Evolutionary conservation across 2,797 vertebrate species (phyloP).

Genomic region (Spinus pinus): DNA sequence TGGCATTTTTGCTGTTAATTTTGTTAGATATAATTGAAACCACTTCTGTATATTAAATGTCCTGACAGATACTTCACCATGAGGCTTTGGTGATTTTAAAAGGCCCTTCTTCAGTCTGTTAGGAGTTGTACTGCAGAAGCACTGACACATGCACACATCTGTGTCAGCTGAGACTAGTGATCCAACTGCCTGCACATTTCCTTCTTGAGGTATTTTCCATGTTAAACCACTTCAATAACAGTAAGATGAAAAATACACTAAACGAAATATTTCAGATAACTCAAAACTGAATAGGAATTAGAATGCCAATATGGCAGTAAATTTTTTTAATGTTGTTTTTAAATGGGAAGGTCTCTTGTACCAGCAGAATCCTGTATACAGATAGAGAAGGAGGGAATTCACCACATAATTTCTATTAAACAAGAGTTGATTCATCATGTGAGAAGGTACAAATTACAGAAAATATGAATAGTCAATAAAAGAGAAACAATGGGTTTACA

Average conservation of each 20-base stretch:
- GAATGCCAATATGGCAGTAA: slow-evolving; percentile 74
- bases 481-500: background rate
- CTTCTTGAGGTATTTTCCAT: slow-evolving; percentile 33
- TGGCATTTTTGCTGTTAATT: slow-evolving; percentile 55
- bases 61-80: slow-evolving; percentile 62
- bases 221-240: slow-evolving; percentile 47
- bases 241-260: background rate
- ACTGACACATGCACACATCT: slow-evolving; percentile 21
- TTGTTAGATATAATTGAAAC: slow-evolving; percentile 63
- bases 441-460: background rate
- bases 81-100: slow-evolving; percentile 72
- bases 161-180: slow-evolving; percentile 50
- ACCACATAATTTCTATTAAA: background rate
- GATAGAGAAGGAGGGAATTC: background rate
- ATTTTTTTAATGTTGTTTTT: slow-evolving; percentile 28
- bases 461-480: background rate
- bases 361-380: slow-evolving; percentile 64
- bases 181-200: slow-evolving; percentile 25
- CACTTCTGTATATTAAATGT: slow-evolving; percentile 60
- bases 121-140: slow-evolving; percentile 40
- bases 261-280: background rate
- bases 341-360: slow-evolving; percentile 73
- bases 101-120: slow-evolving; percentile 67
- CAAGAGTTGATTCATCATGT: background rate
- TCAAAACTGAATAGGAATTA: slow-evolving; percentile 48